Base-by-base conservation (phyloP, 2,888 invertebrate species). In the Rugalucina vietnamica region DNA sequence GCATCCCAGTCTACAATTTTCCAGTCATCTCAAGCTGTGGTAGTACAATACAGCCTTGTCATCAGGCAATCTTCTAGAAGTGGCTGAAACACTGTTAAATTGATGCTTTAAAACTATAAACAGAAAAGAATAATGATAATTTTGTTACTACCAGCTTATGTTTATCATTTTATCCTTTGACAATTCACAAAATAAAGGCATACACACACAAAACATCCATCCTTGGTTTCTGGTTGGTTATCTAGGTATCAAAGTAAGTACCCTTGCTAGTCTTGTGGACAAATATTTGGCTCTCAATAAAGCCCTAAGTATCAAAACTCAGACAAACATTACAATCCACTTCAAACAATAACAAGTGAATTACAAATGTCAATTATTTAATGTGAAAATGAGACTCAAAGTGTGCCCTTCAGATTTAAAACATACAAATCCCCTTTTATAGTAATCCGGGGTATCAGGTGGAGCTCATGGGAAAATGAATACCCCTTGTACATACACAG, bases 211-310 rank as follows among this genome's bases (percentile, higher is more conserved):
- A 14, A 54, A 21, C n/a, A n/a, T n/a, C n/a, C n/a, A n/a, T n/a
- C n/a, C n/a, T n/a, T n/a, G n/a, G n/a, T n/a, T n/a, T n/a, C n/a
- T n/a, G n/a, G n/a, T n/a, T n/a, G n/a, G n/a, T n/a, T n/a, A n/a
- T n/a, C n/a, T n/a, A n/a, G n/a, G n/a, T n/a, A n/a, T n/a, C n/a
- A n/a, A n/a, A n/a, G n/a, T n/a, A n/a, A n/a, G n/a, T n/a, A n/a
- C n/a, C n/a, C n/a, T n/a, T n/a, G 12, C 65, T 34, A 34, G 65
- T 65, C 65, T 34, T 29, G 10, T 34, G 34, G 65, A 75, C 79
- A 81, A 86, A 86, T 86, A 84, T 86, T 86, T 69, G 84, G 79
- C 50, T 74, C 70, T 37, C 60, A 71, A 50, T 24, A 79, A 84
- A 81, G 60, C 79, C 76, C 65, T 27, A 74, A 65, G 84, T 84